Evolutionary conservation across 2,113 vertebrate genomes (phyloP), one percentile per base, ranked within the genome.

Genomic region (Odobenus rosmarus): DNA sequence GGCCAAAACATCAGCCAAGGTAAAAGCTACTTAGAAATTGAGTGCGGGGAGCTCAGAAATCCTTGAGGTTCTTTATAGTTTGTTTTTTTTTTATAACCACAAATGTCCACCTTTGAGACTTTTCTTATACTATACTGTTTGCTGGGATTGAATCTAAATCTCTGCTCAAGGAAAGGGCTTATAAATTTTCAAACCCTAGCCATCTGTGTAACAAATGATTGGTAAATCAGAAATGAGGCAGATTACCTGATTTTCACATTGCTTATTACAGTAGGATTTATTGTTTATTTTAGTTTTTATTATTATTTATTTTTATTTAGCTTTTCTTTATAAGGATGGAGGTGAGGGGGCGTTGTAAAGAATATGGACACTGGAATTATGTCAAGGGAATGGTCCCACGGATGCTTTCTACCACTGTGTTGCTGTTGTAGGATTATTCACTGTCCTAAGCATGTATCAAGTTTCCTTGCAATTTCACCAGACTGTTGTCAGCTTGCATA

Each of bases 1-100:
- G 92, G 99, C 99, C 76, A 99, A 99, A 98, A 99, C 99, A 80
- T 99, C 99, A 98, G 99, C 99, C 98, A 99, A 99, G 99, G 99
- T 99, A 99, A 98, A 61, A 82, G 2, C 79, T 95, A n/a, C 55
- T 94, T 36, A 88, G 16, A 97, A 80, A 72, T n/a, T 31, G 6
- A 57, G 1, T 15, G 0, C 13, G 4, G 23, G 59, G 13, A 90
- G n/a, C 72, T 92, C n/a, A 11, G 61, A 64, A 74, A 39, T 55
- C 82, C 7, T 93, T 42, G 33, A n/a, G 28, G 16, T 82, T 93
- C n/a, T 84, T 42, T 77, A 82, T 3, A 79, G 55, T 46, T 89
- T 11, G 4, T 82, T 88, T 11, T 10, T 39, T 59, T 85, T 95
- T 93, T 87, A 77, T 57, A 93, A 72, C 61, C 26, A 76, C 26